phyloP scores from a whole-genome alignment of 2,888 invertebrate species.

The Tenthredo amoena region DNA sequence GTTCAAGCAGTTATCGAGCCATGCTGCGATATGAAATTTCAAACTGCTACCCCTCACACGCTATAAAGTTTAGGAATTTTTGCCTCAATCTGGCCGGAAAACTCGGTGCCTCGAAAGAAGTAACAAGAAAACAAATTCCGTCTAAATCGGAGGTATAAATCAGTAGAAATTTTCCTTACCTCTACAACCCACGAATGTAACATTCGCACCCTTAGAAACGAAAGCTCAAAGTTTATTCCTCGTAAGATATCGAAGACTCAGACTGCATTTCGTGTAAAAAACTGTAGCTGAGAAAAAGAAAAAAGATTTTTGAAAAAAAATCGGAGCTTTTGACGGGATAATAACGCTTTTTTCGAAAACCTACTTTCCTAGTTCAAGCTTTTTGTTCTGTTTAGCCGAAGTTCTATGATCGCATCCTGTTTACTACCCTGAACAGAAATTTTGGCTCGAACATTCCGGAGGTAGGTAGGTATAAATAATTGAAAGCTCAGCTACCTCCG shows the following conservation, averaged over 20 bases:
- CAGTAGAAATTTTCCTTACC: background rate
- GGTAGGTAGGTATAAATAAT: background rate
- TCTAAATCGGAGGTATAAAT: too few relatives aligned
- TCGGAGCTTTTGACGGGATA: background rate
- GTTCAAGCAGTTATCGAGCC: background rate
- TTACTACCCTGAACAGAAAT: background rate
- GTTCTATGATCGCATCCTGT: too few relatives aligned
- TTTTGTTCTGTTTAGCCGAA: background rate
- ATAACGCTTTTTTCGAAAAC: too few relatives aligned
- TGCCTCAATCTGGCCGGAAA: too few relatives aligned
- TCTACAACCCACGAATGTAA: background rate
- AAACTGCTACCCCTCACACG: too few relatives aligned
- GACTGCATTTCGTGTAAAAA: too few relatives aligned
- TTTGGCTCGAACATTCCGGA: background rate
- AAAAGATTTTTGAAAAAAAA: background rate
- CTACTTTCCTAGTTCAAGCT: background rate
- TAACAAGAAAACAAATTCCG: too few relatives aligned
- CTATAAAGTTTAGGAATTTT: too few relatives aligned
- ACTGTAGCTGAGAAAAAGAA: background rate
- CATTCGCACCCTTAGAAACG: background rate
- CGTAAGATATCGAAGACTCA: too few relatives aligned
- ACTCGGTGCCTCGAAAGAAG: too few relatives aligned
- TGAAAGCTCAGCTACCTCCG: background rate
- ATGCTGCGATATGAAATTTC: background rate
- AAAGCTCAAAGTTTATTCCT: too few relatives aligned